These are phyloP conservation scores for Chloroceryle aenea DNA, from an alignment of 2,113 vertebrate species.

Conservation along the genomic window DNA sequence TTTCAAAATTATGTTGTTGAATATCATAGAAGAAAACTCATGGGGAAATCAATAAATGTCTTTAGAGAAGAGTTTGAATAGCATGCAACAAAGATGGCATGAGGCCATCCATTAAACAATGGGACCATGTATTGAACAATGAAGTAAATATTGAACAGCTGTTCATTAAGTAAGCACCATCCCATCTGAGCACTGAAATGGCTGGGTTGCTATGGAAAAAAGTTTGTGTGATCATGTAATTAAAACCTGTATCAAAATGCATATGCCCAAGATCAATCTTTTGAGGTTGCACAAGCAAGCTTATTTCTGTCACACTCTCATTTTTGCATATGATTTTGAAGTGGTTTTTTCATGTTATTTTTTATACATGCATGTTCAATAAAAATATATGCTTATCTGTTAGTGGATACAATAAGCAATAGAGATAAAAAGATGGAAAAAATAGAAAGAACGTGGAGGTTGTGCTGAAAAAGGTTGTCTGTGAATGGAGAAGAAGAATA, in stretches of 20 bases:
- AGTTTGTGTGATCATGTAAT: neutral
- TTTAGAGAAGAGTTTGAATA: slow-evolving; percentile 10
- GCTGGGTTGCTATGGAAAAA: neutral
- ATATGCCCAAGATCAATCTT: neutral
- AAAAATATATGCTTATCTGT: neutral
- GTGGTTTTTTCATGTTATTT: neutral
- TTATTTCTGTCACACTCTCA: neutral
- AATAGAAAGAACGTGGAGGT: neutral
- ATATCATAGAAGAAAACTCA: slow-evolving; percentile 2
- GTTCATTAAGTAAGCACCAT: slow-evolving; percentile 35
- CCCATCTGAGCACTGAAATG: neutral
- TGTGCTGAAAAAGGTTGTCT: neutral
- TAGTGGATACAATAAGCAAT: neutral
- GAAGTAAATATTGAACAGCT: slow-evolving; percentile 62
- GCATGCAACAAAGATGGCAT: slow-evolving; percentile 54
- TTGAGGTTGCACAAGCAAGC: neutral
- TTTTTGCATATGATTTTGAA: neutral
- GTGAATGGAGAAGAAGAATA: neutral
- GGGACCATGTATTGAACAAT: slow-evolving; percentile 25
- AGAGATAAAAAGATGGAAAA: neutral
- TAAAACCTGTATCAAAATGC: slow-evolving; percentile 4
- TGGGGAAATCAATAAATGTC: slow-evolving; percentile 1
- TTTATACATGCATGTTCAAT: neutral
- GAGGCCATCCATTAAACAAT: slow-evolving; percentile 51
- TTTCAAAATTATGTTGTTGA: slow-evolving; percentile 12